Evolutionary conservation across 2,888 invertebrate species (phyloP), one percentile per base, ranked within the genome.

Genomic region (Endomychus coccineus): DNA sequence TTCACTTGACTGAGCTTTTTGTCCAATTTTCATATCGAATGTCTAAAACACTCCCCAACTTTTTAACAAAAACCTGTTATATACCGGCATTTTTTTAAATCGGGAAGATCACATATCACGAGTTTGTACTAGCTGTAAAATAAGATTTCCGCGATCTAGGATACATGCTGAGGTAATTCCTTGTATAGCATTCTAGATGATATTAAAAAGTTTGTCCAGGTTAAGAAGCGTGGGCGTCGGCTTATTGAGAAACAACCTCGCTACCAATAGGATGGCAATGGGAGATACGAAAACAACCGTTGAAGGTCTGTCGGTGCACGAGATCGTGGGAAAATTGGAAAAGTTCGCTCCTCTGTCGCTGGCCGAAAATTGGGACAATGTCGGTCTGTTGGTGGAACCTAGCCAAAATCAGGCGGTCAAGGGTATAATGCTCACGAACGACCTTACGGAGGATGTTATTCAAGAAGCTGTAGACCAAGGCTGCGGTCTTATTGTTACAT

Each of bases 331-430:
- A 7, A 70, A 69, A 34, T 65, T 91, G 41, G 75, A 84, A 52
- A 62, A 68, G 5, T 82, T 83, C 65, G 88, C 89, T 1, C 78
- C 85, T 5, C 62, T 74, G 17, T 62, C 69, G 2, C 66, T 83
- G 9, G 88, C 92, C 2, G 91, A 83, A 53, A 74, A 73, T 33
- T 96, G 95, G 95, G 96, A 96, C 60, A 96, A 96, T 67, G 92
- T 94, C 32, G 96, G 96, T 1, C 69, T 96, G 2, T 68, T 96
- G 15, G 75, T 95, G 7, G 88, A 95, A 59, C 92, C 94, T 2
- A 63, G 66, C 11, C 53, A 51, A 30, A 53, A 55, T 14, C 68
- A 63, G 48, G 54, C 64, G 3, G 69, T 90, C 9, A 69, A 67
- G 3, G 79, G 72, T 39, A 75, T 92, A 34, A 59, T 96, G 36